phyloP scores from a whole-genome alignment of 2,113 vertebrate genomes.

The Tragelaphus strepsiceros region DNA sequence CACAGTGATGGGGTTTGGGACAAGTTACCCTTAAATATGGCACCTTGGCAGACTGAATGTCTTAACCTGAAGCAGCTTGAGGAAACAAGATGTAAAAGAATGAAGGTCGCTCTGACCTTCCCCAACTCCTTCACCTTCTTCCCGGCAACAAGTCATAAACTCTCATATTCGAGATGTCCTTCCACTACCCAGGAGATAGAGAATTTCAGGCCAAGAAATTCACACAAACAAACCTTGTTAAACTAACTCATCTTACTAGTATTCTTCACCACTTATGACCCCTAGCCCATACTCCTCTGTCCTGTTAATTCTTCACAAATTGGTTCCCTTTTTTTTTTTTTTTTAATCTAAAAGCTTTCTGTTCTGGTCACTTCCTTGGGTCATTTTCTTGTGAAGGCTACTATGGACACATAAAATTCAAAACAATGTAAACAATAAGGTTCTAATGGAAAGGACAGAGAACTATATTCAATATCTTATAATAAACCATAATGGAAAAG shows the following conservation, averaged over 20 bases:
- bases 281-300: not conserved
- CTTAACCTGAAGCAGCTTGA: not conserved
- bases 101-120: not conserved
- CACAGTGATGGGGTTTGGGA: not conserved
- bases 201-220: not conserved
- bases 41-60: not conserved
- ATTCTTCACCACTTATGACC: not conserved
- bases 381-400: not conserved
- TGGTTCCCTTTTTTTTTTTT: not conserved
- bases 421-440: not conserved
- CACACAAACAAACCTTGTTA: not conserved
- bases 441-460: not conserved
- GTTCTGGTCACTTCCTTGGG: not conserved
- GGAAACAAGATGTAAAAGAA: not conserved
- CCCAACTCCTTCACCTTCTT: not conserved
- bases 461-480: not conserved
- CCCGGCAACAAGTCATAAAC: not conserved
- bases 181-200: not conserved
- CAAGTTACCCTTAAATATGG: not conserved
- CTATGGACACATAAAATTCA: not conserved
- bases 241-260: not conserved
- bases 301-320: not conserved
- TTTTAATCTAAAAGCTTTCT: not conserved
- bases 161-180: not conserved
- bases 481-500: not conserved